phyloP scores from a whole-genome alignment of 2,113 vertebrate species.

The Pogonocichla stellata region DNA sequence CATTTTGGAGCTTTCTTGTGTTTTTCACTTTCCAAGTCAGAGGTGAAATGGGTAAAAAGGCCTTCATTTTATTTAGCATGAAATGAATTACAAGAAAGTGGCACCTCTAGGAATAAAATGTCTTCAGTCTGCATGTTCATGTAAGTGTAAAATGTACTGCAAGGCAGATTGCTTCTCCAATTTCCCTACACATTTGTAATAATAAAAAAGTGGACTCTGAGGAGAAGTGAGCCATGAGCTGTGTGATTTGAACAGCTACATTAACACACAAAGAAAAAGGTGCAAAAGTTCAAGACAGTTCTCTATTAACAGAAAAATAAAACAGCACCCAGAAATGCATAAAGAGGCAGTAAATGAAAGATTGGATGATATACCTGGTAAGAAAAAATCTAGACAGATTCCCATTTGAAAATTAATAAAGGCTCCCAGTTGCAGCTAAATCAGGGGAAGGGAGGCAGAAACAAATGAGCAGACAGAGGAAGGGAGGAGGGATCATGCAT shows the following conservation, averaged over 20 bases:
- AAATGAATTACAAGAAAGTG: conserved; percentile 15
- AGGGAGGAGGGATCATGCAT: background rate
- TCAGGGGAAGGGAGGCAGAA: background rate
- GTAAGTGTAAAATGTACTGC: conserved; percentile 35
- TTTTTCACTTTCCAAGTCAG: background rate
- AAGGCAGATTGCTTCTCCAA: conserved; percentile 28
- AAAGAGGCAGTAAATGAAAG: background rate
- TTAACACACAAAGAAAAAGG: background rate
- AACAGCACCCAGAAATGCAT: background rate
- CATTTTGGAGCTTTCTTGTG: background rate
- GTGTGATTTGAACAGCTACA: background rate
- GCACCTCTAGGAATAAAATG: conserved; percentile 18
- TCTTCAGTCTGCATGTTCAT: background rate
- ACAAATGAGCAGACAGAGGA: background rate
- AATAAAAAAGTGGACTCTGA: background rate
- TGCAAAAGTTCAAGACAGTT: background rate
- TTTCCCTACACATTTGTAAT: background rate
- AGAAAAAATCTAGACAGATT: background rate
- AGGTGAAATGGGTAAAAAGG: background rate
- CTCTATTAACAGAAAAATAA: background rate
- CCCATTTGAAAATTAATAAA: background rate
- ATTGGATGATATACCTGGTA: background rate
- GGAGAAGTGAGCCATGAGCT: conserved; percentile 20
- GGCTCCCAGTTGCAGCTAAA: background rate
- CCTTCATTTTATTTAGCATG: conserved; percentile 18